Evolutionary conservation across 2,113 vertebrate genomes (phyloP).

Genomic region (Platichthys stellatus): DNA sequence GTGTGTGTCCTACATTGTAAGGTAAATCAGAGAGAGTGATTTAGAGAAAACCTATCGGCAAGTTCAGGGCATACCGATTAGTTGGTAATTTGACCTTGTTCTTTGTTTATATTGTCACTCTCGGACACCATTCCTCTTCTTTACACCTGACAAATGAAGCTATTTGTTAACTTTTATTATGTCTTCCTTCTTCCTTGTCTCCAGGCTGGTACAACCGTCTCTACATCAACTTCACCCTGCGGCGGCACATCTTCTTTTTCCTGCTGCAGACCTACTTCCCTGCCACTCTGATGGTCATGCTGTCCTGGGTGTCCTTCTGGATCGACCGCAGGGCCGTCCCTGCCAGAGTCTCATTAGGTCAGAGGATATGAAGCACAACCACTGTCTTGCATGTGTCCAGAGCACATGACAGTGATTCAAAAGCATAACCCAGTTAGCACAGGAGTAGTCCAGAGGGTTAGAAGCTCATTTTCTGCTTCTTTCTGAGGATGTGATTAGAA

Average conservation of each 20-base stretch:
- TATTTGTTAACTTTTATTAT: background rate
- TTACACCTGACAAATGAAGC: background rate
- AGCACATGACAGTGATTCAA: background rate
- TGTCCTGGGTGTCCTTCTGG: conserved; percentile 98
- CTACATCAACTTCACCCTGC: conserved; percentile 93
- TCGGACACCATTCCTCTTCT: background rate
- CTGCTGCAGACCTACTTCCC: conserved; percentile 96
- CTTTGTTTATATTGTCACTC: background rate
- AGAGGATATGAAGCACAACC: conserved; percentile 26
- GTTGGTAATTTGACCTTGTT: background rate
- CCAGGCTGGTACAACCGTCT: conserved; percentile 95
- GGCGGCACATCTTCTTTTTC: conserved; percentile 95
- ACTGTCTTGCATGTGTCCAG: background rate
- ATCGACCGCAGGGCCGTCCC: conserved; percentile 92
- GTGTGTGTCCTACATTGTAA: too few species aligned
- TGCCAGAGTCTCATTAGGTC: conserved; percentile 93
- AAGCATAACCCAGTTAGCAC: background rate
- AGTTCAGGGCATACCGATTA: background rate
- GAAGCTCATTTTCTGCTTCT: too few species aligned
- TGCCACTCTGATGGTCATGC: conserved; percentile 93
- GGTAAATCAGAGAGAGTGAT: background rate
- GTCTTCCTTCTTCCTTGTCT: conserved; percentile 20
- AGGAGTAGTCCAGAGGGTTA: background rate
- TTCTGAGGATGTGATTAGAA: too few species aligned
- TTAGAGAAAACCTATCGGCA: background rate